Evolutionary conservation across 2,797 vertebrate genomes (phyloP).

Genomic region (Steatocranus sp.): DNA sequence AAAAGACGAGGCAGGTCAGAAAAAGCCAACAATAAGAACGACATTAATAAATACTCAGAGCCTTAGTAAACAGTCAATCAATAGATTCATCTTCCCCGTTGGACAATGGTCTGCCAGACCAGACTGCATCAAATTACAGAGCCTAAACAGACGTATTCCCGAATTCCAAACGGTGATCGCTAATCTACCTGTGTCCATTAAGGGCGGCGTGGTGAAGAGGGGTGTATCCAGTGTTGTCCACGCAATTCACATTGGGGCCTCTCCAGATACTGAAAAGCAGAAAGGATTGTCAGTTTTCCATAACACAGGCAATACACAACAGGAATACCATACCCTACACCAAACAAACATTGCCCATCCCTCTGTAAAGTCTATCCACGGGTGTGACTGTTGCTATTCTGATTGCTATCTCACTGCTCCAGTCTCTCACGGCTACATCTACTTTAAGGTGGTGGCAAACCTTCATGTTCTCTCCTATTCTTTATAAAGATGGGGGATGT

Average conservation of each 20-base stretch:
- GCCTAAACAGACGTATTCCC: neutral
- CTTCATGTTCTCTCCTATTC: neutral
- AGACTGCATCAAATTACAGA: neutral
- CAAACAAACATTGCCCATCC: constrained; percentile 25
- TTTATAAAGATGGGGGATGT: neutral
- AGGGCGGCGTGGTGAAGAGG: constrained; percentile 95
- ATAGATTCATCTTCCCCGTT: constrained; percentile 32
- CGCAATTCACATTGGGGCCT: constrained; percentile 97
- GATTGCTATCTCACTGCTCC: constrained; percentile 30
- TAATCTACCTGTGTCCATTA: constrained; percentile 91
- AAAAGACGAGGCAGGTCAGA: neutral
- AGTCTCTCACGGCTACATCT: neutral
- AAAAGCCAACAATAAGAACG: neutral
- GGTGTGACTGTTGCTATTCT: constrained; percentile 16
- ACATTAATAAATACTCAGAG: constrained; percentile 18
- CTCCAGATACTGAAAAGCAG: constrained; percentile 89
- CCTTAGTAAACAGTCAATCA: constrained; percentile 14
- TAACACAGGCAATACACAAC: neutral
- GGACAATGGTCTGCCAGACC: neutral
- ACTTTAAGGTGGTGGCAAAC: neutral
- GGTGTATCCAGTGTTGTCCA: constrained; percentile 96
- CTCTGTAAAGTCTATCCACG: constrained; percentile 6
- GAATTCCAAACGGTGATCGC: neutral
- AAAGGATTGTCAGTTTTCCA: constrained; percentile 15
- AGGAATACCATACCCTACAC: neutral